Evolutionary conservation across 2,113 vertebrate species (phyloP).

Genomic region (Sceloporus tristichus): DNA sequence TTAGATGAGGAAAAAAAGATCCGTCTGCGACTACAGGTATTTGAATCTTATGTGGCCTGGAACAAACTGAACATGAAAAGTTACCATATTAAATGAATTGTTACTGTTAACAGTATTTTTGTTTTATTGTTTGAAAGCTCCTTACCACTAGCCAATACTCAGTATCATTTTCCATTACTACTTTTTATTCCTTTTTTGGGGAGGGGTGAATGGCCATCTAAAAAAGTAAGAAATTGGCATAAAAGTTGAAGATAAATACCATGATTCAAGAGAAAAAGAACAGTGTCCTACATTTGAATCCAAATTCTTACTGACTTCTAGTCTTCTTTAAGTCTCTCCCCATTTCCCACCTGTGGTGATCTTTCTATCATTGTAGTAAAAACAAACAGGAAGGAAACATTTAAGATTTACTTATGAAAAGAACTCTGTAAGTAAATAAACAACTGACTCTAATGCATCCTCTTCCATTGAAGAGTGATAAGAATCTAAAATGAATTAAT

Average conservation of each 20-base stretch:
- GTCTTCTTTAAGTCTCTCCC: background rate
- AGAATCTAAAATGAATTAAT: accelerated
- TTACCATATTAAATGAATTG: too few species aligned
- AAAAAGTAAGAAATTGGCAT: too few species aligned
- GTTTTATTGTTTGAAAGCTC: too few species aligned
- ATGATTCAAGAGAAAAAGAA: background rate
- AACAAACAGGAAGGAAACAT: background rate
- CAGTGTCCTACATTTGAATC: background rate
- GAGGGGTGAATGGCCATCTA: too few species aligned
- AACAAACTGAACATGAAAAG: background rate
- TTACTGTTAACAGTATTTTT: too few species aligned
- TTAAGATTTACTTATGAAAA: background rate
- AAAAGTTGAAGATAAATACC: background rate
- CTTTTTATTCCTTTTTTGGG: too few species aligned
- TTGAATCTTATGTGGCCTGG: background rate
- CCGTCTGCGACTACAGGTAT: constrained; percentile 93
- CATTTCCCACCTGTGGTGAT: too few species aligned
- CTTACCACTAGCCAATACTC: too few species aligned
- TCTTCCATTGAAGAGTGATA: background rate
- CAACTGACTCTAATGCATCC: background rate
- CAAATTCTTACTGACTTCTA: background rate
- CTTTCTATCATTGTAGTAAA: background rate
- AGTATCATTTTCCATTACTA: too few species aligned
- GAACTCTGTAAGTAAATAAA: background rate
- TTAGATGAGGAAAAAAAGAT: constrained; percentile 97